Percentiles rank a stretch among this genome's conserved stretches.
Conservation (phyloP, 2,797 vertebrate species). For the Phalanger gymnotis region DNA sequence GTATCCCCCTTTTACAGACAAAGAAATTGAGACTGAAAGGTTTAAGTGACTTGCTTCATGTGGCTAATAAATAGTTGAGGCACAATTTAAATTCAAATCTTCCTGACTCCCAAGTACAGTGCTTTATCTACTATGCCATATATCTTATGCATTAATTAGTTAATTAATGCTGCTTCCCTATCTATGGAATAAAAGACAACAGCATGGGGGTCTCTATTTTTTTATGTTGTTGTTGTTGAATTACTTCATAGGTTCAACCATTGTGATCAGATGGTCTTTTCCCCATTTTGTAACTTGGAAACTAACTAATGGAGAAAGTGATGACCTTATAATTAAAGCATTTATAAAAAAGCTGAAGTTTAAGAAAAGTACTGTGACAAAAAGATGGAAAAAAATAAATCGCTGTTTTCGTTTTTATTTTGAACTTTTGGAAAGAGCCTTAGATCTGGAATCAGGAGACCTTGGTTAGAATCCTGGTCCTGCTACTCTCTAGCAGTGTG, state of each 20-base stretch:
- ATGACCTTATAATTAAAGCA: constrained; percentile 18
- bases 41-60: neutral
- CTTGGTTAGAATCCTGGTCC: neutral
- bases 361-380: neutral
- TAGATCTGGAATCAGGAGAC: neutral
- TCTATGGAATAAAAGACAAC: neutral
- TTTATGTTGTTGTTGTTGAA: neutral
- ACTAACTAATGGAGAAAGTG: constrained; percentile 29
- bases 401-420: neutral
- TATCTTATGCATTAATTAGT: neutral
- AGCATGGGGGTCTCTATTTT: too few species aligned
- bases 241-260: neutral
- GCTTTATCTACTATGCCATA: neutral
- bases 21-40: neutral
- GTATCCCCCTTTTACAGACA: neutral
- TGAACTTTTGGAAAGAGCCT: neutral
- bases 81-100: neutral
- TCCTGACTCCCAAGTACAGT: neutral
- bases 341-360: constrained; percentile 24
- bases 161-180: neutral
- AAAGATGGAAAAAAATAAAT: neutral
- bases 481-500: neutral
- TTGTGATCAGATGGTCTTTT: neutral
- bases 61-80: neutral
- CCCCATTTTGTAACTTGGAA: constrained; percentile 24